Evolutionary conservation across 1,140 invertebrate genomes (phyloP), one percentile per base, ranked within the genome.

Genomic region (Brachionus calyciflorus): DNA sequence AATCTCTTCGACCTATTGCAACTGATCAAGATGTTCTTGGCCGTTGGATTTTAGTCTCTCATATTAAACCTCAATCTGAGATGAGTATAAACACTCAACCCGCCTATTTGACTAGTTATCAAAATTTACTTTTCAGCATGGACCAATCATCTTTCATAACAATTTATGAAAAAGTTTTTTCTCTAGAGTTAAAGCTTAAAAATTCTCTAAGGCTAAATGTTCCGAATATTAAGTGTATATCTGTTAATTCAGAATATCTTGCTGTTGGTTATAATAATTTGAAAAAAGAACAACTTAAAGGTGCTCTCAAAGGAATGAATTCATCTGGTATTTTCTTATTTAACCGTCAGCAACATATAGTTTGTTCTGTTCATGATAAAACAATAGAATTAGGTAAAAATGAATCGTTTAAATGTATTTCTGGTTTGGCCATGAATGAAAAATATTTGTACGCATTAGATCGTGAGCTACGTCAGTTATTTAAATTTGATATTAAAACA

Each of bases 271-370:
- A 73, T 28, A 24, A 21, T 40, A 28, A 17, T 5, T 26, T 26
- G 10, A 55, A 55, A 73, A 73, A 73, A 73, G 69, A 73, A 30
- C 69, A 73, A 33, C 37, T 73, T 19, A 73, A 73, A 24, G 69
- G 69, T 73, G 21, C 69, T 21, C 37, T 73, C 5, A 73, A 51
- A 55, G 37, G 37, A 2, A 21, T 51, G 30, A 55, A 17, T 17
- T 17, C 26, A 41, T 55, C 46, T 55, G 69, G 69, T 51, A 55
- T 73, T 17, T 26, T 55, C 40, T 24, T 73, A 37, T 73, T 30
- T 33, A 49, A 33, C 3, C 24, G 69, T 6, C 46, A 73, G 10
- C 33, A 33, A 19, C 69, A 73, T 26, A 41, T 73, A 6, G 40
- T 73, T 9, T 73, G 69, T 17, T 73, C 69, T 6, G 37, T 73